Evolutionary conservation across 64 coral and sea anemone species (phyloP).

Genomic region (Porites lutea): DNA sequence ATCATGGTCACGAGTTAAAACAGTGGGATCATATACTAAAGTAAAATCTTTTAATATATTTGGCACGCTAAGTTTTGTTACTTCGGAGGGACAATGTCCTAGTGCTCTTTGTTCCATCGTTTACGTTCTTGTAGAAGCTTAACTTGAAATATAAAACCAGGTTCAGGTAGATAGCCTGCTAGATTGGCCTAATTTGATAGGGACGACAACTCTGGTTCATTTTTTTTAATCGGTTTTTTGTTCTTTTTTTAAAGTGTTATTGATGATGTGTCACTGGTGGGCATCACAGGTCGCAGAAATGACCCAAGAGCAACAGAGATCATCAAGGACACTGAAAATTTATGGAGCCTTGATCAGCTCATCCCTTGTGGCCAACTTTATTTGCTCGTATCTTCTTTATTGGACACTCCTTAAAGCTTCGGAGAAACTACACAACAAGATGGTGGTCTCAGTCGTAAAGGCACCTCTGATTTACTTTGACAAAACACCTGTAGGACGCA

Average conservation of each 20-base stretch:
- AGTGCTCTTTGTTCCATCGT: too few species aligned
- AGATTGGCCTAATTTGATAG: too few species aligned
- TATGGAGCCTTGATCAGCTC: slow-evolving; percentile 14
- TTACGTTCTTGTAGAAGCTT: too few species aligned
- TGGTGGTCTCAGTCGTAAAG: background rate
- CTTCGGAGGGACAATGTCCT: too few species aligned
- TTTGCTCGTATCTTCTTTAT: slow-evolving; percentile 44
- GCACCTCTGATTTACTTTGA: background rate
- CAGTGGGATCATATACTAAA: too few species aligned
- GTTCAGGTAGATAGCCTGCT: too few species aligned
- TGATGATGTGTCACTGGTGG: background rate
- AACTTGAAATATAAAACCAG: too few species aligned
- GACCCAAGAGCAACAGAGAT: background rate
- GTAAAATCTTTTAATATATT: too few species aligned
- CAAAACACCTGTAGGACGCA: slow-evolving; percentile 2
- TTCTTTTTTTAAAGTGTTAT: background rate
- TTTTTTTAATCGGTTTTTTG: background rate
- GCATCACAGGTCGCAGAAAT: background rate
- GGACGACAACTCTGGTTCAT: too few species aligned
- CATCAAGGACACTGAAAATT: background rate
- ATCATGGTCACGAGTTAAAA: too few species aligned
- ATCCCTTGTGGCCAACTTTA: slow-evolving; percentile 27
- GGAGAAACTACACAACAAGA: background rate
- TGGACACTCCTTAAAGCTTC: slow-evolving; percentile 10
- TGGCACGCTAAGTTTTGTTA: too few species aligned